Evolutionary conservation across 2,888 invertebrate species (phyloP), one percentile per base, ranked within the genome.

Genomic region (Scotopteryx bipunctaria): DNA sequence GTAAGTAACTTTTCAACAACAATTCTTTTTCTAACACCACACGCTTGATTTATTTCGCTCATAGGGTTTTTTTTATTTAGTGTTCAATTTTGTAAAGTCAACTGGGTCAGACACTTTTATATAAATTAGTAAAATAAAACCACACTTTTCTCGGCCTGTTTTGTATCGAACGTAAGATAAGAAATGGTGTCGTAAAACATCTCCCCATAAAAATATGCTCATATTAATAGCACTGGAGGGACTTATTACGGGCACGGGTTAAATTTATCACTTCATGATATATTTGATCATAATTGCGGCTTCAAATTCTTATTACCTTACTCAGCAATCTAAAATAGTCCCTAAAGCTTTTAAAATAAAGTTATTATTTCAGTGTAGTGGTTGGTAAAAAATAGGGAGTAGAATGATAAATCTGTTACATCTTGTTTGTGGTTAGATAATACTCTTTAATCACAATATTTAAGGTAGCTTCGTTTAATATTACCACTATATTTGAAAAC

Each of bases 151-250:
- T 9, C 54, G 66, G 47, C 68, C 67, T 29, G 63, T 64, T 50
- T 64, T 74, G 74, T 67, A 68, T 55, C 19, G 49, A 50, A 32
- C 48, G 32, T 33, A 50, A 46, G 60, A 70, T 77, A 78, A 78
- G 62, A 35, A 65, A 81, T 76, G 64, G 61, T 42, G 63, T 61
- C 70, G 74, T 81, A 79, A 81, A 80, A 76, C 67, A 63, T 73
- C 71, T 73, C 71, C 66, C 62, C 67, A 70, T 71, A 74, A 77
- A 81, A 76, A 77, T 70, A 73, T 67, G 61, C 57, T 63, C 66
- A 66, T 80, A 80, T 79, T 78, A 75, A 78, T 80, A 78, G 63
- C 63, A 46, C 23, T 35, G 64, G 64, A 67, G 64, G 55, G 64
- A 73, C 72, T 69, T 78, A 76, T 73, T 71, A 67, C 67, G 66